Conservation (phyloP, 2,888 invertebrate species). For the Caprella mutica region DNA sequence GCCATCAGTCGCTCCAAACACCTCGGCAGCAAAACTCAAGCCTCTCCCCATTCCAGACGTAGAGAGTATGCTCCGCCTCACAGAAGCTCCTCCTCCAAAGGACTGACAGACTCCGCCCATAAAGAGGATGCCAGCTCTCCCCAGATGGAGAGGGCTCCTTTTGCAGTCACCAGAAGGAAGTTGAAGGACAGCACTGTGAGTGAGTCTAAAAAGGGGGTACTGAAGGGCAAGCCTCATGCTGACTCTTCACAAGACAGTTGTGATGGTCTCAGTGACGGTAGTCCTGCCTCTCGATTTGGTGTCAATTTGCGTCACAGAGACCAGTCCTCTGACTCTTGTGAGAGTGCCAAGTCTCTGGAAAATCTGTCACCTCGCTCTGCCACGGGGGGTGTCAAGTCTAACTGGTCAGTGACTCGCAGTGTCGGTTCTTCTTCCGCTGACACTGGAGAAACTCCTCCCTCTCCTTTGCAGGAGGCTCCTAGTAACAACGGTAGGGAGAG, state of each 20-base stretch:
- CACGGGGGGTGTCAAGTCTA: conserved; percentile 12
- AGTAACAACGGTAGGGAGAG: neutral
- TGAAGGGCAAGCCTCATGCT: conserved; percentile 35
- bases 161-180: conserved; percentile 21
- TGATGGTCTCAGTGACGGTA: conserved; percentile 14
- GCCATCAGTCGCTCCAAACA: conserved; percentile 18
- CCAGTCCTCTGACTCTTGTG: conserved; percentile 50
- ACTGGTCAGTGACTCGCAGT: conserved; percentile 19
- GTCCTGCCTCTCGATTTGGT: conserved; percentile 31
- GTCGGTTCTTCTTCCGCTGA: conserved; percentile 32
- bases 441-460: conserved; percentile 28
- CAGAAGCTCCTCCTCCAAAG: conserved; percentile 4
- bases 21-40: neutral
- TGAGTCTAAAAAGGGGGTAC: conserved; percentile 21
- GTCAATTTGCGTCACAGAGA: conserved; percentile 52
- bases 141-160: conserved; percentile 18
- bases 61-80: conserved; percentile 19
- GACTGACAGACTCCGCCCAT: conserved; percentile 7
- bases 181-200: conserved; percentile 20
- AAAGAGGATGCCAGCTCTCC: conserved; percentile 35
- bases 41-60: conserved; percentile 21
- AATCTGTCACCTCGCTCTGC: conserved; percentile 24
- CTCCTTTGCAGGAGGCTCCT: conserved; percentile 16
- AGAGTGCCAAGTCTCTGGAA: conserved; percentile 46
- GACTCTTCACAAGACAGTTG: conserved; percentile 25